Evolutionary conservation across 2,113 vertebrate genomes (phyloP).

Genomic region (Chinchilla lanigera): DNA sequence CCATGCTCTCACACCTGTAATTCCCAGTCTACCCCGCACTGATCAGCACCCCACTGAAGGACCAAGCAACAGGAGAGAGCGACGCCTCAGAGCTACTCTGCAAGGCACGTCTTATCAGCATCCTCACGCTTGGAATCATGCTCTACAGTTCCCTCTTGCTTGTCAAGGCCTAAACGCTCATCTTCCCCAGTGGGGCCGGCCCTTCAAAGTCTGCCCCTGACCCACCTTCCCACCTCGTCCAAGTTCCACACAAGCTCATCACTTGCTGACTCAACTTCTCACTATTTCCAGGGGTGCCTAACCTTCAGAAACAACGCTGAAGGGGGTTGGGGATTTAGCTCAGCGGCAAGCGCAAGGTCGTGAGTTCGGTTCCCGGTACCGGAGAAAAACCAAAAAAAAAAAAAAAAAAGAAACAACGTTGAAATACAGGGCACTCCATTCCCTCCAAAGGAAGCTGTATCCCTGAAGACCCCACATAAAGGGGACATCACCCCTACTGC

Average conservation of each 20-base stretch:
- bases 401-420: too few species aligned
- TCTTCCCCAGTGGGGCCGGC: background rate
- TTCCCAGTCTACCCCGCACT: background rate
- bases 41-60: background rate
- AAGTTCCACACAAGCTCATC: background rate
- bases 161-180: background rate
- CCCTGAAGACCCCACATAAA: background rate
- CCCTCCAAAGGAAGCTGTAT: background rate
- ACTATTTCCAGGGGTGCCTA: background rate
- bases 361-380: too few species aligned
- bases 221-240: constrained; percentile 4
- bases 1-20: background rate
- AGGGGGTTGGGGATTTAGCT: too few species aligned
- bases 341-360: too few species aligned
- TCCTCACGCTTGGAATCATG: background rate
- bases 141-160: background rate
- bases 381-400: too few species aligned
- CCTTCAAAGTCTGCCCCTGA: background rate
- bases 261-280: background rate
- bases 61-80: background rate
- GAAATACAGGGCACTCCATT: background rate
- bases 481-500: too few species aligned
- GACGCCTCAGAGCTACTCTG: background rate
- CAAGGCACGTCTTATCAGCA: background rate
- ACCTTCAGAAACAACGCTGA: background rate